These are phyloP conservation scores for Zosterops borbonicus DNA, from an alignment of 2,113 vertebrate genomes.

Conservation along the genomic window DNA sequence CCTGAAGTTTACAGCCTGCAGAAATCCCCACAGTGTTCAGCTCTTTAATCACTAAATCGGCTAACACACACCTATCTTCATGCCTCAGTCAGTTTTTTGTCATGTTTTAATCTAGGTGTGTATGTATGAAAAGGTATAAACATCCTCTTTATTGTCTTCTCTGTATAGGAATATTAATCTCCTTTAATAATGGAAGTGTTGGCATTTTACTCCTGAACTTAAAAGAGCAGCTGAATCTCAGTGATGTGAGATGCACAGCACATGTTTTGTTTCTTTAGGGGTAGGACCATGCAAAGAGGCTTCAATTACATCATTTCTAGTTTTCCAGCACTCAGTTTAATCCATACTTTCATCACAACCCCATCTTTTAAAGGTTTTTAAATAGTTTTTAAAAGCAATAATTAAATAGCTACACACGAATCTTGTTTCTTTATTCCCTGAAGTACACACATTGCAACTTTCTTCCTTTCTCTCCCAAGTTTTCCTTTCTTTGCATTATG, in stretches of 20 bases:
- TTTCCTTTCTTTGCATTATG: neutral
- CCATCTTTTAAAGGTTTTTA: neutral
- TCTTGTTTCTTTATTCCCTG: neutral
- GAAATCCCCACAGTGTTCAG: neutral
- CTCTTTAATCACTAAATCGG: neutral
- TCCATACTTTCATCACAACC: neutral
- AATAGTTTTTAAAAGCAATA: neutral
- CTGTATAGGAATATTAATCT: neutral
- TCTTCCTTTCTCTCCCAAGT: neutral
- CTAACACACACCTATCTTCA: neutral
- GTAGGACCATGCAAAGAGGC: neutral
- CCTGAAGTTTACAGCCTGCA: neutral
- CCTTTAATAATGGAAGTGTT: neutral
- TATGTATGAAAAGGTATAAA: neutral
- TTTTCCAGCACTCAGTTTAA: neutral
- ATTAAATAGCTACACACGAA: neutral
- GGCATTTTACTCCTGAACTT: neutral
- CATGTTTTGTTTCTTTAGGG: neutral
- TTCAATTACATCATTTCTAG: fast-evolving
- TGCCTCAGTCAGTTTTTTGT: neutral
- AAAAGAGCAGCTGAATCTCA: neutral
- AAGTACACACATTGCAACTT: neutral
- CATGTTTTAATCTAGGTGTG: neutral
- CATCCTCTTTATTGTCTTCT: neutral
- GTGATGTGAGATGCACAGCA: neutral